phyloP scores from a whole-genome alignment of 2,888 invertebrate genomes.

The Flexamia atlantica region DNA sequence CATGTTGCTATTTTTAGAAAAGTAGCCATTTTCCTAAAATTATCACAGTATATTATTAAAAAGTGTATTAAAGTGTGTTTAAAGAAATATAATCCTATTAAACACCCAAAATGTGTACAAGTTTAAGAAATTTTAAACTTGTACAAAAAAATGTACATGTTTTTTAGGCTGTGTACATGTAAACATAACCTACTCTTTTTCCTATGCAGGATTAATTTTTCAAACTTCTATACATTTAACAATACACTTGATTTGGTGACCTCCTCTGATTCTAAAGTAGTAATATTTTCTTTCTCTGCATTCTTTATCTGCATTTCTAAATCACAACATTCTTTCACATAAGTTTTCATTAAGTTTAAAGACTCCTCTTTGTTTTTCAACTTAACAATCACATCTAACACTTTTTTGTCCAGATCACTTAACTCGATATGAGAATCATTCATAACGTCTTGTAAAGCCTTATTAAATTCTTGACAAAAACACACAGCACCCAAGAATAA shows the following conservation, averaged over 20 bases:
- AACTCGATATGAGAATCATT: background rate
- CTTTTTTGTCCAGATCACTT: constrained; percentile 22
- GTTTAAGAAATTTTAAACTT: no score
- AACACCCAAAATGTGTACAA: no score
- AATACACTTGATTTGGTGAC: background rate
- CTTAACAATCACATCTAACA: background rate
- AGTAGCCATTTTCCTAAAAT: no score
- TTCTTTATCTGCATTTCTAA: constrained; percentile 18
- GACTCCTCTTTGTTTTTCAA: constrained; percentile 16
- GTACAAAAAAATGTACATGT: no score
- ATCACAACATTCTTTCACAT: constrained; percentile 35
- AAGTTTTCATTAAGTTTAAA: background rate
- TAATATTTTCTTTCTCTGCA: constrained; percentile 8
- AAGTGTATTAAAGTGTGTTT: no score
- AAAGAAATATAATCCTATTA: no score
- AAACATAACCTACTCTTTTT: no score
- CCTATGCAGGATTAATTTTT: no score
- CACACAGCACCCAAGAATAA: background rate
- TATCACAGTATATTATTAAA: no score
- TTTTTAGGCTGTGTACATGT: no score
- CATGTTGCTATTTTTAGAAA: no score
- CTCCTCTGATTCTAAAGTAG: background rate
- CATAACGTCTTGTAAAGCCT: background rate
- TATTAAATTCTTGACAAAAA: background rate
- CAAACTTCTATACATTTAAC: no score